Base-by-base conservation (phyloP, 1,140 invertebrate species). In the Lethrus apterus region DNA sequence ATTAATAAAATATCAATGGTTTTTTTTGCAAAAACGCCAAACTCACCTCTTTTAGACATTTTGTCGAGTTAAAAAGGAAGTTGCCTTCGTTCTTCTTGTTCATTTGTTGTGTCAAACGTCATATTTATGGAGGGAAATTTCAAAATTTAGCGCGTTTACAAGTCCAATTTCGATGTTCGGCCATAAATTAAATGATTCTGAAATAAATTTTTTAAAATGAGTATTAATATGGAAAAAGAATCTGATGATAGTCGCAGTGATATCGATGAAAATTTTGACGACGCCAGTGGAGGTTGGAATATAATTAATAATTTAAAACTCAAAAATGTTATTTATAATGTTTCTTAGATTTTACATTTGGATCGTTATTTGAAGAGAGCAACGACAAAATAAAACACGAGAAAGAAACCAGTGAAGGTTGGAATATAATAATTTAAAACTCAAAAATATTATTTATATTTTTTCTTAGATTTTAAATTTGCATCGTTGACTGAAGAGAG, bases 11-110 rank as follows among this genome's bases (percentile, higher is more conserved):
- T 35, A 54, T 44, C 54, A 53, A 31, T 11, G 15, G 48, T 50
- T 55, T 52, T 49, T 55, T 50, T 11, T 8, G 4, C 18, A 31
- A 54, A 40, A 49, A 66, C 21, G 17, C 5, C n/a, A n/a, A 42
- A 42, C 72, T 54, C 65, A 76, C 74, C 74, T 76, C 74, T 65
- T 62, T 76, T 76, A 59, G 73, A 75, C 74, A 76, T 76, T 62
- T 71, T 74, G 62, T 43, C 50, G 56, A 33, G 61, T 58, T 60
- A 46, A 70, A 70, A 69, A 58, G 40, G 23, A 42, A 42, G 40
- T 42, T n/a, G 23, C 40, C 14, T 13, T 15, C 18, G 9, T 0
- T n/a, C 26, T 18, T 15, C 8, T 30, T 3, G 5, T 32, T 30
- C 3, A 20, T n/a, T 7, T 14, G 5, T 14, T 5, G 9, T 17